Base-by-base conservation (phyloP, 2,888 invertebrate genomes). In the Phortica magna region DNA sequence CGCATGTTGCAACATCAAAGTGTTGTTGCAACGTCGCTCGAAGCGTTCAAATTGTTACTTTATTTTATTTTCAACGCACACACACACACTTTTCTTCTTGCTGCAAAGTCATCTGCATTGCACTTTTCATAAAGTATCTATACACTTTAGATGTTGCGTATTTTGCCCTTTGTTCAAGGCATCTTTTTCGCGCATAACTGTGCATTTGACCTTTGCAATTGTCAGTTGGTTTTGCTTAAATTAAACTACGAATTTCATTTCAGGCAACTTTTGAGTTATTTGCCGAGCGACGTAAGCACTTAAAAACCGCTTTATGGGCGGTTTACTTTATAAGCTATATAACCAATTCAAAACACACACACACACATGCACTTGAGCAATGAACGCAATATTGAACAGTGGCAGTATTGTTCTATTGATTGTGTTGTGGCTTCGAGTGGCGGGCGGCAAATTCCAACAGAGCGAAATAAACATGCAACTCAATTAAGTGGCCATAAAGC, bases 401-500 rank as follows among this genome's bases (percentile, higher is more conserved):
- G 53, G 70, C 70, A 2, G 64, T 43, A 71, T 71, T 73, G n/a
- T 68, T 67, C 68, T 68, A 65, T 67, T 67, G 74, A 6, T 55
- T n/a, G n/a, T n/a, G n/a, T n/a, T n/a, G 7, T n/a, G n/a, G 64
- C 19, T 43, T 53, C n/a, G 48, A 14, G 67, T 67, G 42, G 41
- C 65, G 42, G n/a, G 43, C 22, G 67, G 64, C 43, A 31, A 74
- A 74, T 53, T 48, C 39, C 48, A 55, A 53, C 5, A 48, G 70
- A 48, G 48, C 43, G 55, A 74, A 74, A 74, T 31, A n/a, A 64
- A 64, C 31, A 73, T 78, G 86, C 86, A 87, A 84, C 86, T 87
- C 85, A 85, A 85, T 85, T 85, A 85, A 85, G 85, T 87, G 83
- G 80, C 86, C 86, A 85, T 87, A 87, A 85, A 85, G 17, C 14